Base-by-base conservation (phyloP, 2,113 vertebrate species). In the Ptilorrhoa leucosticta region DNA sequence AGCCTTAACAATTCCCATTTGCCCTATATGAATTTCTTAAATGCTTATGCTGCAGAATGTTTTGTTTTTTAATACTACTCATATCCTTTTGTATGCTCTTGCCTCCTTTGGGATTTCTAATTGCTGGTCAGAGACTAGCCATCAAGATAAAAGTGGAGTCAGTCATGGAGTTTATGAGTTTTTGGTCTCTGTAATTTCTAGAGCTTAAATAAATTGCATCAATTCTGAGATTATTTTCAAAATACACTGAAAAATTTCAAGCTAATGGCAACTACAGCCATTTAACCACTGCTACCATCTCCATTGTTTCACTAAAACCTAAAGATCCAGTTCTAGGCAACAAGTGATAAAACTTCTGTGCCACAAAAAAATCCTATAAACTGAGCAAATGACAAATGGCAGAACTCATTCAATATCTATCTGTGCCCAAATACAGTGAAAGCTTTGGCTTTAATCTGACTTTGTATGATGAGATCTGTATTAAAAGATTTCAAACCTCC, bases 81-180 rank as follows among this genome's bases (percentile, higher is more conserved):
- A 48, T 79, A 93, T 76, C 91, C 58, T 45, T 14, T 86, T 78
- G 28, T 45, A 81, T 66, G 75, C 58, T 96, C 56, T 72, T 73
- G 65, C 66, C 42, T 93, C 89, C 80, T 92, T 78, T 82, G 92
- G 92, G 89, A 94, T 94, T 95, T 94, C 60, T 80, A 76, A 77
- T 78, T 30, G 45, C 68, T 90, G 63, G 44, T 85, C 68, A 89
- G 48, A 91, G 89, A 80, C 37, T 39, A 37, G 51, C 35, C 47
- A 35, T 66, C 53, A 37, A 50, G 65, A 83, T 71, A 68, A 89
- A 82, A 89, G 20, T 20, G 71, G 40, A 89, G 44, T 85, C 44
- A 18, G 26, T 85, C 31, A 10, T 31, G 7, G 30, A 22, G 15
- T 71, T 94, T 73, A 31, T 69, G 45, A 76, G 37, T 48, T 76